A percentile compares a stretch with the other conserved stretches of the same genome.
Evolutionary conservation across 2,888 invertebrate genomes (phyloP).

Genomic region (Criorhina ranunculi): DNA sequence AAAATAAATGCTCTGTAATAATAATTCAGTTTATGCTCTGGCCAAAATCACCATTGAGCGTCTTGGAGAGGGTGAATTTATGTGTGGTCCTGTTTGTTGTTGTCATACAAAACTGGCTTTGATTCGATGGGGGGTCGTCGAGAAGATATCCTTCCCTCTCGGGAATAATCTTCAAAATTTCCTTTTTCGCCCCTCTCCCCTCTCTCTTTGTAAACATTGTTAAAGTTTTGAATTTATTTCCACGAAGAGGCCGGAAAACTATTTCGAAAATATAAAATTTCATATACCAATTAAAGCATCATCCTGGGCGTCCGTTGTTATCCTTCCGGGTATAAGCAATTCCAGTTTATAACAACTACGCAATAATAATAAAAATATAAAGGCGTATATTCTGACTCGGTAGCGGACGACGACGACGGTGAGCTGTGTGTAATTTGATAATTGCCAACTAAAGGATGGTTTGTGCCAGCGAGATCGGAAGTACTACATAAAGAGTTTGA

Average conservation of each 20-base stretch:
- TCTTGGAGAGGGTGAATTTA: conserved; percentile 14
- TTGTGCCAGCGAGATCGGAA: background rate
- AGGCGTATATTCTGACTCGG: conserved; percentile 13
- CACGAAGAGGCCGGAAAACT: conserved; percentile 22
- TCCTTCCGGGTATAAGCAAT: conserved; percentile 44
- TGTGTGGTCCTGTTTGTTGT: conserved; percentile 18
- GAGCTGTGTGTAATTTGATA: conserved; percentile 50
- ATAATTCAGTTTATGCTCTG: conserved; percentile 34
- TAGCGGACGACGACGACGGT: background rate
- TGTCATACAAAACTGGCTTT: conserved; percentile 25
- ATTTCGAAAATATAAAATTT: conserved; percentile 45
- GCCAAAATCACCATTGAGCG: background rate
- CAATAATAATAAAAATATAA: conserved; percentile 56
- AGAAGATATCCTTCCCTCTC: background rate
- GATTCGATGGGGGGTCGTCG: background rate
- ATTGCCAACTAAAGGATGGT: conserved; percentile 37
- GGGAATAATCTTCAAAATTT: conserved; percentile 8
- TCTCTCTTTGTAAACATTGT: background rate
- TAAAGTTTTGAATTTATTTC: conserved; percentile 5
- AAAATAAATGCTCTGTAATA: conserved; percentile 40
- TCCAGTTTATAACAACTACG: conserved; percentile 34
- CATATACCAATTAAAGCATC: conserved; percentile 40
- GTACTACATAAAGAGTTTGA: conserved; percentile 21
- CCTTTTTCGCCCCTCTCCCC: background rate
- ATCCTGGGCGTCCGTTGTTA: conserved; percentile 23